Conservation (phyloP, 1,140 invertebrate genomes). For the Mycetomoellerius zeteki region DNA sequence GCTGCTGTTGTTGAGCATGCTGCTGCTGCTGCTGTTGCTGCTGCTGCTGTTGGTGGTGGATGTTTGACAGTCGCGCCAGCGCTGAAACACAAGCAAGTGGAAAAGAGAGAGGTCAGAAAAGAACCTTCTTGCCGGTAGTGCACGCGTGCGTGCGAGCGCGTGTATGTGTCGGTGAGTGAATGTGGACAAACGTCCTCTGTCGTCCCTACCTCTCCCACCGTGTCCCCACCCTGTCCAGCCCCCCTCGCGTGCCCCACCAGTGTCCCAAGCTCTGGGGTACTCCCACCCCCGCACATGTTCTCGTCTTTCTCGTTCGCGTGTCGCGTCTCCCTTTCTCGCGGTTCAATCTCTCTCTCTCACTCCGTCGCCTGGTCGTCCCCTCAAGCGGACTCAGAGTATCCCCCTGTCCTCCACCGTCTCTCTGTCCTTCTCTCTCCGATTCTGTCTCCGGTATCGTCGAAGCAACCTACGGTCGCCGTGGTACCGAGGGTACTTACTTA, state of each 20-base stretch:
- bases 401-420: slow-evolving; percentile 6
- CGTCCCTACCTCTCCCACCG: slow-evolving; percentile 25
- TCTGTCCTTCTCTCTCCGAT: slow-evolving; percentile 59
- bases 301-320: slow-evolving; percentile 51
- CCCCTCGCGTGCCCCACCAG: slow-evolving; percentile 55
- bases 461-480: slow-evolving; percentile 75
- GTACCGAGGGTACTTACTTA: slow-evolving; percentile 76
- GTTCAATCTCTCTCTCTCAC: slow-evolving; percentile 34
- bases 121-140: slow-evolving; percentile 65
- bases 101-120: slow-evolving; percentile 80
- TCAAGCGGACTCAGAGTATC: slow-evolving; percentile 34
- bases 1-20: slow-evolving; percentile 54
- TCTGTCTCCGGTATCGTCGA: slow-evolving; percentile 71
- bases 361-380: slow-evolving; percentile 48
- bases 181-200: slow-evolving; percentile 70
- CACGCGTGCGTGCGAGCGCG: slow-evolving; percentile 52
- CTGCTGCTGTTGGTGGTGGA: slow-evolving; percentile 78
- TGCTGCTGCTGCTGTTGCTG: slow-evolving; percentile 59
- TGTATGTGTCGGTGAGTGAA: slow-evolving; percentile 63
- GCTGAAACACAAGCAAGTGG: slow-evolving; percentile 84
- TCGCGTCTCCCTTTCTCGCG: slow-evolving; percentile 64
- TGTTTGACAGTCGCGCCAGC: slow-evolving; percentile 85
- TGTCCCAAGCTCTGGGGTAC: slow-evolving; percentile 43
- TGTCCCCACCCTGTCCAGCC: slow-evolving; percentile 50
- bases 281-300: slow-evolving; percentile 59